Evolutionary conservation across 1,140 invertebrate species (phyloP).

Genomic region (Calosoma granatense): DNA sequence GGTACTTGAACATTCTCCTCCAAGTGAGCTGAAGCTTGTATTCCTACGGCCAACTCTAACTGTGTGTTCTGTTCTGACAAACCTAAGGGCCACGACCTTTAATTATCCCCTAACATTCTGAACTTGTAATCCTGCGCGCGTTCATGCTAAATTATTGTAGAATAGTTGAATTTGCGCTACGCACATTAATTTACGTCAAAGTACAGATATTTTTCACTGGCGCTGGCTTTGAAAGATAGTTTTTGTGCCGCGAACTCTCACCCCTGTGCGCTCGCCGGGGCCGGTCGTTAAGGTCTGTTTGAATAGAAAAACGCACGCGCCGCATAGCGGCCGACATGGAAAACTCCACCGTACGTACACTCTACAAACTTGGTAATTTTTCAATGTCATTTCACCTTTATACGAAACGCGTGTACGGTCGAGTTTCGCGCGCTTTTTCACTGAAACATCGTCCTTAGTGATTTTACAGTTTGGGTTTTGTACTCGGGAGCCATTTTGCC

Average conservation of each 20-base stretch:
- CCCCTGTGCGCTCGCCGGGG: slow-evolving; percentile 15
- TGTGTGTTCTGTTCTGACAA: too few relatives aligned
- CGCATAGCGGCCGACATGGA: slow-evolving; percentile 18
- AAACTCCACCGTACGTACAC: slow-evolving; percentile 27
- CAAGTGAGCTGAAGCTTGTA: too few relatives aligned
- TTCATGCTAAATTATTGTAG: slow-evolving; percentile 33
- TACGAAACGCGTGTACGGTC: slow-evolving; percentile 26
- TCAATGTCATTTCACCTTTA: slow-evolving; percentile 28
- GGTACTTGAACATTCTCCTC: too few relatives aligned
- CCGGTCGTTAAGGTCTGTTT: slow-evolving; percentile 25
- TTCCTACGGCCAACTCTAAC: too few relatives aligned
- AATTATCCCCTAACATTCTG: slow-evolving; percentile 1
- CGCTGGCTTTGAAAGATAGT: slow-evolving; percentile 34
- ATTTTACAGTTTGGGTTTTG: slow-evolving; percentile 31
- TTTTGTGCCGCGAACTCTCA: slow-evolving; percentile 26
- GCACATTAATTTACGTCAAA: slow-evolving; percentile 37
- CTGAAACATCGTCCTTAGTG: slow-evolving; percentile 24
- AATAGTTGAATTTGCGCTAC: slow-evolving; percentile 36
- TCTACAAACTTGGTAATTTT: slow-evolving; percentile 30
- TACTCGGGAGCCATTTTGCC: slow-evolving; percentile 35
- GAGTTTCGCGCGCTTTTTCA: slow-evolving; percentile 21
- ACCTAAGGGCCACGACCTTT: slow-evolving; percentile 4
- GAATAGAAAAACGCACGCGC: slow-evolving; percentile 30
- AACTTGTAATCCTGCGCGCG: slow-evolving; percentile 12
- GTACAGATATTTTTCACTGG: slow-evolving; percentile 35